Conservation (phyloP, 2,888 invertebrate species). For the Timema podura region DNA sequence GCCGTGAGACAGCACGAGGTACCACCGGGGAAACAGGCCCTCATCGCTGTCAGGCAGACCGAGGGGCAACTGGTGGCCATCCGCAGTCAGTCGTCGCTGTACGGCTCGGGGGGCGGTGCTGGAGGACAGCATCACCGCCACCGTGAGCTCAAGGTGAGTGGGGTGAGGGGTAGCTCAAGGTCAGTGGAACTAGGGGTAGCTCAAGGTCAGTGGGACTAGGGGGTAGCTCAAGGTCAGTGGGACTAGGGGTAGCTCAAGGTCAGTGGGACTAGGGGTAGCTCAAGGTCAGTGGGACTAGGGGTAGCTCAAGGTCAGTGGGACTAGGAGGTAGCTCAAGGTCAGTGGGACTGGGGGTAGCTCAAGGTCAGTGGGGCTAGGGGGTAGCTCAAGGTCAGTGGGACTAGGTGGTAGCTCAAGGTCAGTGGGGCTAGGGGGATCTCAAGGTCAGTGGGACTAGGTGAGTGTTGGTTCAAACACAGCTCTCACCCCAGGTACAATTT, state of each 20-base stretch:
- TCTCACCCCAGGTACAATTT: too few species aligned
- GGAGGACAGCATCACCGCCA: slow-evolving; percentile 49
- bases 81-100: slow-evolving; percentile 68
- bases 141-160: slow-evolving; percentile 45
- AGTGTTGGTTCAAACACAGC: too few species aligned
- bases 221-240: too few species aligned
- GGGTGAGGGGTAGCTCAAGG: neutral
- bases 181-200: too few species aligned
- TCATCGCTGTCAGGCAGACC: slow-evolving; percentile 79
- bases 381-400: too few species aligned
- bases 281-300: slow-evolving; percentile 41
- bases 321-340: too few species aligned
- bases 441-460: too few species aligned
- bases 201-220: too few species aligned
- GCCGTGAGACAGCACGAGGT: slow-evolving; percentile 81
- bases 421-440: too few species aligned
- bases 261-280: slow-evolving; percentile 35
- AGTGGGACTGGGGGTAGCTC: slow-evolving; percentile 35
- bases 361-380: slow-evolving; percentile 42
- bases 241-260: too few species aligned
- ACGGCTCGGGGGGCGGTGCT: slow-evolving; percentile 41
- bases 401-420: too few species aligned
- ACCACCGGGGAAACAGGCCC: slow-evolving; percentile 80
- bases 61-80: slow-evolving; percentile 83
- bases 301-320: too few species aligned